Evolutionary conservation across 1,140 invertebrate species (phyloP).

Genomic region (Dendrolimus punctatus): DNA sequence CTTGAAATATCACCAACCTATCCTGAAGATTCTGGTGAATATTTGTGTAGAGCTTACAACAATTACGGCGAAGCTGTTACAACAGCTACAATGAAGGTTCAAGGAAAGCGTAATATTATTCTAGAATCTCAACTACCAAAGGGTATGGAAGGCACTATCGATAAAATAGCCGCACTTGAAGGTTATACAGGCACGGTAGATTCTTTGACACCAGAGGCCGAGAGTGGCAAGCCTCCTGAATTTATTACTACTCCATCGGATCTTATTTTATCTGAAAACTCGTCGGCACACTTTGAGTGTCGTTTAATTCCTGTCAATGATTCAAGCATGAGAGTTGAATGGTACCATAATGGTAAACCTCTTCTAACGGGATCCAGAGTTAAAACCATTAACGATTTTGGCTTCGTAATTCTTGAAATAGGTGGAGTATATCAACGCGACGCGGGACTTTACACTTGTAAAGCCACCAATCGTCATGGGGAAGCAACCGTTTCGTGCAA

Average conservation of each 20-base stretch:
- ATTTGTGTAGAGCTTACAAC: conserved; percentile 91
- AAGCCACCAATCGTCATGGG: conserved; percentile 91
- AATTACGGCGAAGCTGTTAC: conserved; percentile 96
- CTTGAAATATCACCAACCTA: conserved; percentile 96
- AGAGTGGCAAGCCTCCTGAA: conserved; percentile 91
- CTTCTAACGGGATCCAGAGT: conserved; percentile 89
- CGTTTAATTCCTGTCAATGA: conserved; percentile 92
- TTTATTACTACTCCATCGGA: conserved; percentile 92
- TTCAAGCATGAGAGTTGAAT: conserved; percentile 94
- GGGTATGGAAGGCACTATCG: conserved; percentile 93
- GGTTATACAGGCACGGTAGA: conserved; percentile 81
- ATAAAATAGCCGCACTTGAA: conserved; percentile 94
- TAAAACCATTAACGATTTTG: conserved; percentile 95
- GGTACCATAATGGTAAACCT: conserved; percentile 96
- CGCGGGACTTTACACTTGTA: conserved; percentile 91
- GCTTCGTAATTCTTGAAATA: conserved; percentile 94
- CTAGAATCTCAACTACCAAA: conserved; percentile 92
- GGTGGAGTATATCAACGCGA: conserved; percentile 91
- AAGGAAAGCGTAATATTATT: conserved; percentile 92
- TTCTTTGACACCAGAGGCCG: conserved; percentile 80
- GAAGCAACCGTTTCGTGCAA: conserved; percentile 91
- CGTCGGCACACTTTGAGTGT: conserved; percentile 94
- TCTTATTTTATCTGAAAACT: conserved; percentile 89
- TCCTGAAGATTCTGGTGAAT: conserved; percentile 94
- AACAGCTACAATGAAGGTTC: conserved; percentile 91